These are phyloP conservation scores for Scaptomyza tumidula DNA, from an alignment of 2,888 invertebrate species.

Conservation along the genomic window DNA sequence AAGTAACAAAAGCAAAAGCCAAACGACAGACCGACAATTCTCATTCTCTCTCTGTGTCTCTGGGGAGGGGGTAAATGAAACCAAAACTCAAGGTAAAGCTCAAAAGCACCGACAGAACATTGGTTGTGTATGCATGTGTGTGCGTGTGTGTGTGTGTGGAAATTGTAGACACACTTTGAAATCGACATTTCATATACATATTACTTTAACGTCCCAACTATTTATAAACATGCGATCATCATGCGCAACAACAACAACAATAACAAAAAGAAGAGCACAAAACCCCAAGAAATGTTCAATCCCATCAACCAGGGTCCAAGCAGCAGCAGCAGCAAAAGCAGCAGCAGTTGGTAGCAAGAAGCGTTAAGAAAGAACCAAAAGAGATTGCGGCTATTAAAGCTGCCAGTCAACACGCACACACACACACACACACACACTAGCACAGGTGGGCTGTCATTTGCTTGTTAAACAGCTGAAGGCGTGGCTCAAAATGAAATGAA, in stretches of 20 bases:
- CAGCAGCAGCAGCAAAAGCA: constrained; percentile 13
- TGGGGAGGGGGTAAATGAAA: constrained; percentile 64
- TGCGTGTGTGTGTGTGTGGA: constrained; percentile 37
- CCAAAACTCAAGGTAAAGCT: constrained; percentile 71
- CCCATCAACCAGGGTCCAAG: constrained; percentile 17
- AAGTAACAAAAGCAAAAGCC: constrained; percentile 59
- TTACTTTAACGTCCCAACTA: constrained; percentile 66
- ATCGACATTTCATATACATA: constrained; percentile 70
- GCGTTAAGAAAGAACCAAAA: constrained; percentile 37
- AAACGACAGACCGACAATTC: constrained; percentile 55
- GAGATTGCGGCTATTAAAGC: constrained; percentile 54
- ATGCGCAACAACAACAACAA: constrained; percentile 21
- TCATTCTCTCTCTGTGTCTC: not conserved
- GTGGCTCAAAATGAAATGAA: constrained; percentile 37
- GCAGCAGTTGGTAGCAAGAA: constrained; percentile 51
- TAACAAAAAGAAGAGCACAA: constrained; percentile 13
- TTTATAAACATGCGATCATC: constrained; percentile 79
- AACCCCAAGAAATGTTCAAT: constrained; percentile 42
- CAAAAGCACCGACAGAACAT: constrained; percentile 55
- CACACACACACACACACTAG: constrained; percentile 4
- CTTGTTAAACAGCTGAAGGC: constrained; percentile 49
- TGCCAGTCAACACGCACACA: constrained; percentile 18
- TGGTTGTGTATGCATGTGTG: constrained; percentile 14
- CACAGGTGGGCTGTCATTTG: constrained; percentile 46
- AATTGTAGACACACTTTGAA: constrained; percentile 68